Percentiles rank a stretch among this genome's conserved stretches.
These are phyloP conservation scores for Carassius carassius DNA, from an alignment of 2,113 vertebrate species.

Conservation along the genomic window DNA sequence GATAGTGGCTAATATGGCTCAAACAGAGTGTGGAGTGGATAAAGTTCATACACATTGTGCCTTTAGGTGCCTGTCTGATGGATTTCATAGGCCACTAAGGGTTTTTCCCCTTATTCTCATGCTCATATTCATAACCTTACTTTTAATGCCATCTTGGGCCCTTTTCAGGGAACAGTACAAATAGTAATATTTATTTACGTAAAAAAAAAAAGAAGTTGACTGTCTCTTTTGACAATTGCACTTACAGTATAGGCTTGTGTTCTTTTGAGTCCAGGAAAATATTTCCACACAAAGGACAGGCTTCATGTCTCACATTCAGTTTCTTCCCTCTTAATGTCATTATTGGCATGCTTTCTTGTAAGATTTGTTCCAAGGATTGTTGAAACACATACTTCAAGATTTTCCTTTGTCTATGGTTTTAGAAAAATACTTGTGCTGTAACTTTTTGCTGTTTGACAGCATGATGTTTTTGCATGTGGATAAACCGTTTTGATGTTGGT, in stretches of 20 bases:
- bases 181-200: conserved; percentile 25
- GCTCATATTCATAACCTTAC: conserved; percentile 57
- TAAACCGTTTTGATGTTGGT: neutral
- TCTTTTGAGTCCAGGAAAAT: neutral
- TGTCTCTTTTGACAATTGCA: neutral
- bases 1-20: conserved; percentile 26
- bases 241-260: neutral
- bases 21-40: conserved; percentile 5
- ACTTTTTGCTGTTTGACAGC: neutral
- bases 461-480: neutral
- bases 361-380: neutral
- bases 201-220: neutral
- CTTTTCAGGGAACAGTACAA: neutral
- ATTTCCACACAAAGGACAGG: neutral
- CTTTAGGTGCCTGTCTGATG: conserved; percentile 59
- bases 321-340: neutral
- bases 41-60: conserved; percentile 33
- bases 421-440: neutral
- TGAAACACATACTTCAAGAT: neutral
- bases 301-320: neutral
- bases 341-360: neutral
- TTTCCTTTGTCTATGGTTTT: conserved; percentile 24
- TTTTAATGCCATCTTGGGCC: conserved; percentile 46
- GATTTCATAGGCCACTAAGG: conserved; percentile 62
- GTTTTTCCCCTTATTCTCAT: conserved; percentile 33